Evolutionary conservation across 2,113 vertebrate genomes (phyloP).

Genomic region (Amazona vittata): DNA sequence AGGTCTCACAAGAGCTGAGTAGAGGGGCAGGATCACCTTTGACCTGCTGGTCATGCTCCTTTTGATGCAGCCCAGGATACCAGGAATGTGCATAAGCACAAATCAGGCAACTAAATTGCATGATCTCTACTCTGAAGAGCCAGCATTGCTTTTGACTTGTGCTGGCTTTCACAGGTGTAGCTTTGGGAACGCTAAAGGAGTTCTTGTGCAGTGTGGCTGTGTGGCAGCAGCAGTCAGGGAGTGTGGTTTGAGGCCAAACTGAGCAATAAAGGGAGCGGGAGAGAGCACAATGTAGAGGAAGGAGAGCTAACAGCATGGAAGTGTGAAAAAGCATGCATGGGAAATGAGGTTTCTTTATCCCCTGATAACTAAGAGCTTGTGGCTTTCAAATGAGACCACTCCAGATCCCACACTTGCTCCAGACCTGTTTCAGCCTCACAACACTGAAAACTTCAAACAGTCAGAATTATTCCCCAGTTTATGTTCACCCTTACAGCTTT

Average conservation of each 20-base stretch:
- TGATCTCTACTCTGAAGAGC: background rate
- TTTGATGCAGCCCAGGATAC: no score
- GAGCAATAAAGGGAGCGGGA: background rate
- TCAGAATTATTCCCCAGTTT: no score
- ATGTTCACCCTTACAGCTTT: background rate
- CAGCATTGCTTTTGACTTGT: background rate
- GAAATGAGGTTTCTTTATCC: background rate
- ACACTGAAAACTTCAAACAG: background rate
- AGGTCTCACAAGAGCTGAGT: no score
- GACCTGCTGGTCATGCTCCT: no score
- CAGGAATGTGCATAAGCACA: background rate
- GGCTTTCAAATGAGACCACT: background rate
- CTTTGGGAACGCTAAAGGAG: background rate
- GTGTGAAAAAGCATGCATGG: background rate
- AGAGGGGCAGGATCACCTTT: no score
- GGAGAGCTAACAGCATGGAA: background rate
- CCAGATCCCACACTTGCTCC: background rate
- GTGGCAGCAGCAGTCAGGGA: background rate
- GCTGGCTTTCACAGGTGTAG: background rate
- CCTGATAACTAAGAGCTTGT: accelerated
- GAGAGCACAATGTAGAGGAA: background rate
- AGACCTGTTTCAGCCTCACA: background rate
- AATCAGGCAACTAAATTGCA: background rate
- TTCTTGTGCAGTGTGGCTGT: background rate
- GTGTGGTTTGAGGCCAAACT: background rate